A percentile compares a stretch with the other conserved stretches of the same genome.
Evolutionary conservation across 23 tunicate species (phyloP).

Genomic region (Ciona savignyi): DNA sequence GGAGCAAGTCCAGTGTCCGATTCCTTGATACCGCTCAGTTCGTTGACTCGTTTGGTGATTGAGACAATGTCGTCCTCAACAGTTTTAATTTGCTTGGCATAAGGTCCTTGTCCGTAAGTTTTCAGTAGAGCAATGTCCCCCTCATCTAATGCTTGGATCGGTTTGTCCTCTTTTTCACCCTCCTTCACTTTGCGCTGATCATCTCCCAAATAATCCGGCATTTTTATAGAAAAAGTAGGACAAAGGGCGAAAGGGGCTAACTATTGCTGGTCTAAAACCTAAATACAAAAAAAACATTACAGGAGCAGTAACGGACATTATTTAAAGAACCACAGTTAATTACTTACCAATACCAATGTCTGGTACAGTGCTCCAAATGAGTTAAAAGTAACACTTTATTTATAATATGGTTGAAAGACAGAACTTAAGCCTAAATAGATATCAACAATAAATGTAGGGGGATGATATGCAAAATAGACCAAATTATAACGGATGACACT

Average conservation of each 20-base stretch:
- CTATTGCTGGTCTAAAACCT: neutral
- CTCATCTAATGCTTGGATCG: conserved; percentile 92
- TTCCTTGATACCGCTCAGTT: conserved; percentile 98
- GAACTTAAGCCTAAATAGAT: too few species aligned
- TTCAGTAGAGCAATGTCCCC: conserved; percentile 97
- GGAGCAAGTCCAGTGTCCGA: conserved; percentile 99
- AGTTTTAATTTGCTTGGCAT: conserved; percentile 91
- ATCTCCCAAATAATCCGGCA: conserved; percentile 94
- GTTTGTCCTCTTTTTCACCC: conserved; percentile 91
- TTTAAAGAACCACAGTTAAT: too few species aligned
- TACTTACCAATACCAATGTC: too few species aligned
- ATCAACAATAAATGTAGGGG: too few species aligned
- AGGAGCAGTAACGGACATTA: too few species aligned
- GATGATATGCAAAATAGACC: too few species aligned
- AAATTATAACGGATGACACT: too few species aligned
- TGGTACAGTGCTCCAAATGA: too few species aligned
- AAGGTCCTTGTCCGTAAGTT: conserved; percentile 99
- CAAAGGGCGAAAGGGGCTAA: neutral
- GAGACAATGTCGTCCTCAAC: conserved; percentile 92
- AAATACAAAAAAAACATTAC: neutral
- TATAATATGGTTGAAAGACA: too few species aligned
- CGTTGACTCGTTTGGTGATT: conserved; percentile 92
- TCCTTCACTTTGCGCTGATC: conserved; percentile 86
- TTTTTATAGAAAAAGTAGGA: conserved; percentile 6
- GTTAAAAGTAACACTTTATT: too few species aligned